Evolutionary conservation across 2,888 invertebrate genomes (phyloP).

Genomic region (Drosophila affinis): DNA sequence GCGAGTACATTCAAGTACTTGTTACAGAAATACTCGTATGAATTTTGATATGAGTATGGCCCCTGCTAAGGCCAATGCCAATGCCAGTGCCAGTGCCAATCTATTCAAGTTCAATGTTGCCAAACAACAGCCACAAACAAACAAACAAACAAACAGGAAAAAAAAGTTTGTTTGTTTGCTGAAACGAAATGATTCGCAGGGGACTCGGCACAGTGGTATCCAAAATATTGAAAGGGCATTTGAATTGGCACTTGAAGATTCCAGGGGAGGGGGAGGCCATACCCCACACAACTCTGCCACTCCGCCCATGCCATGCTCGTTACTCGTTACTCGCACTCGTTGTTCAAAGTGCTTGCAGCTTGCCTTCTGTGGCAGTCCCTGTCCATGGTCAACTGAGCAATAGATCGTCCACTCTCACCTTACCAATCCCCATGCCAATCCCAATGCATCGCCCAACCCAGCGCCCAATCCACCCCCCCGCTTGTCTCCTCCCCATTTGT

Average conservation of each 20-base stretch:
- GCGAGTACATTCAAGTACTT: not conserved
- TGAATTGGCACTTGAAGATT: too few relatives aligned
- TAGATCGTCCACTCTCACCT: conserved; percentile 8
- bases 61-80: not conserved
- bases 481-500: not conserved
- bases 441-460: not conserved
- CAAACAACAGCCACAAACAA: conserved; percentile 1
- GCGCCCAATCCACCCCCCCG: not conserved
- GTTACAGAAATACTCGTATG: conserved; percentile 5
- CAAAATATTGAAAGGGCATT: too few relatives aligned
- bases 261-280: too few relatives aligned
- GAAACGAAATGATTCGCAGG: conserved; percentile 7
- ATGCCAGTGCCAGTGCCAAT: too few relatives aligned
- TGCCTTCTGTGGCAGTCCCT: conserved; percentile 20
- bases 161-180: conserved; percentile 27
- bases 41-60: conserved; percentile 12
- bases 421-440: not conserved
- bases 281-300: too few relatives aligned
- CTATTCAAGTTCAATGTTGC: conserved; percentile 39
- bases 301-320: too few relatives aligned
- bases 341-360: not conserved
- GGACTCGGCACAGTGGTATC: too few relatives aligned
- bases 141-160: conserved; percentile 2
- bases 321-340: too few relatives aligned
- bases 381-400: conserved; percentile 27